Base-by-base conservation (phyloP, 2,797 vertebrate genomes). In the Epinephelus awoara region DNA sequence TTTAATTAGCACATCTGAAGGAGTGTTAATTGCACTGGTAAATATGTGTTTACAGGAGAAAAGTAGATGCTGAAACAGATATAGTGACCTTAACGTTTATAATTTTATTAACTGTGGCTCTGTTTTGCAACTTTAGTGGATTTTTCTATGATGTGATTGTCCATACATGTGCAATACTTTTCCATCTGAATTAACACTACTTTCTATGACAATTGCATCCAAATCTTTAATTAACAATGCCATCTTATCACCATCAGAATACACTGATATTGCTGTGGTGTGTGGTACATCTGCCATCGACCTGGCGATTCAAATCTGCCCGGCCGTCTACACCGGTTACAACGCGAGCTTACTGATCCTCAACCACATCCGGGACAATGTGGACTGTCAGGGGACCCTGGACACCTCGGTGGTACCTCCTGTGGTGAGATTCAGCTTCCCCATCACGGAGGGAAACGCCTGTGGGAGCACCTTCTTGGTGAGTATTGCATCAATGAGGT, bases 401-500 rank as follows among this genome's bases (percentile, higher is more conserved):
- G 94, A 95, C 77, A 64, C 68, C 47, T 85, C 67, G 0, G 90
- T 87, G 34, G 40, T 18, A 0, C 94, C 90, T 15, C 93, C 95
- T 1, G 87, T 95, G 14, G 74, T 94, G 59, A 93, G 88, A 56
- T 96, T 94, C 88, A 86, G 58, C 59, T 95, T 96, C 87, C 94
- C 94, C 4, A 88, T 96, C 72, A 93, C 83, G 67, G 83, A 93
- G 15, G 85, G 88, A 19, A 91, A 91, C 4, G 88, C 91, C 62
- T 96, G 94, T 7, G 93, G 93, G 34, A 96, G 95, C 72, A 79
- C 63, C 66, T 94, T 95, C 83, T n/a, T 47, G 70, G 95, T 95
- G 65, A 92, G 93, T 83, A 13, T 64, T 47, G 12, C 23, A 54
- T 72, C 55, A 54, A 5, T 29, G 12, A 27, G n/a, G 21, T 55